These are phyloP conservation scores for Archaeoteleia sp. DNA, from an alignment of 2,888 invertebrate genomes.

Conservation along the genomic window DNA sequence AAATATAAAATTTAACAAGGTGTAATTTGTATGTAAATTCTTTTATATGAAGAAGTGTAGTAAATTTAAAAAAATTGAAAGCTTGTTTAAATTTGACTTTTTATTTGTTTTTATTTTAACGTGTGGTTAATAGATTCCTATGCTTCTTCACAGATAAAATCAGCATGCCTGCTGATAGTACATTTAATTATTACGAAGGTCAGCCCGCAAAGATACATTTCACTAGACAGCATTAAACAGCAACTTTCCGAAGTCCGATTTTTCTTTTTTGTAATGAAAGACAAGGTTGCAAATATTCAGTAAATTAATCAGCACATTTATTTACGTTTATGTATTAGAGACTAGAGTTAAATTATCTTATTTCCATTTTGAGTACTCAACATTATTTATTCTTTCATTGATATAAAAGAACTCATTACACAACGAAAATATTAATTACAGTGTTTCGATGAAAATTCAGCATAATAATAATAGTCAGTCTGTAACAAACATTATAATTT, in stretches of 20 bases:
- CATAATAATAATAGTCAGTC: neutral
- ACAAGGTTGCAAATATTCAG: constrained; percentile 10
- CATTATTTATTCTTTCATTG: too few relatives aligned
- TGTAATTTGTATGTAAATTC: too few relatives aligned
- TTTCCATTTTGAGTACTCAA: too few relatives aligned
- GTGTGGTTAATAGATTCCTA: constrained; percentile 23
- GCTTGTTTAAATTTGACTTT: constrained; percentile 6
- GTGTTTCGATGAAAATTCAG: too few relatives aligned
- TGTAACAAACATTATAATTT: too few relatives aligned
- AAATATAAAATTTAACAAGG: too few relatives aligned
- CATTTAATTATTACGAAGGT: constrained; percentile 33
- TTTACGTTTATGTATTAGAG: neutral
- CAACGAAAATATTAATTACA: too few relatives aligned
- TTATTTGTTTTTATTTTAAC: constrained; percentile 25
- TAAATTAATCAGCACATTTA: constrained; percentile 14
- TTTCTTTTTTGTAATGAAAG: constrained; percentile 13
- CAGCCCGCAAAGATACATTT: constrained; percentile 31
- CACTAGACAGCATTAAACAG: constrained; percentile 30
- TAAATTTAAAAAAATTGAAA: too few relatives aligned
- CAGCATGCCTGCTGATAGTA: constrained; percentile 23
- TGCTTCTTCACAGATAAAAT: constrained; percentile 24
- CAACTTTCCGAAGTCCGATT: constrained; percentile 19
- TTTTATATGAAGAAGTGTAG: too few relatives aligned
- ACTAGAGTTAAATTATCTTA: too few relatives aligned
- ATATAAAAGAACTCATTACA: too few relatives aligned